Conservation (phyloP, 2,113 vertebrate genomes). For the Corythornis vintsioides region DNA sequence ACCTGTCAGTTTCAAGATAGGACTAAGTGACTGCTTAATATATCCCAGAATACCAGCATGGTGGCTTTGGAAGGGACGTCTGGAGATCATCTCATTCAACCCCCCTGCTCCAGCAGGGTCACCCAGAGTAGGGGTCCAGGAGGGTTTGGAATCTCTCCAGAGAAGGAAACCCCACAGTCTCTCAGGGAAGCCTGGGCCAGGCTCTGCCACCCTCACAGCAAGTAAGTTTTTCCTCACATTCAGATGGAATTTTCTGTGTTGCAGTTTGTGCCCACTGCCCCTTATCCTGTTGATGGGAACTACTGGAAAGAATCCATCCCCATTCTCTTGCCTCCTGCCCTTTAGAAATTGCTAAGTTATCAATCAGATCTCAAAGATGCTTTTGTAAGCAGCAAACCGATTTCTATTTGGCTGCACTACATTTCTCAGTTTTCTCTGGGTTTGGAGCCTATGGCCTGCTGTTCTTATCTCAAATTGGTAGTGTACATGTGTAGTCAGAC, state of each 20-base stretch:
- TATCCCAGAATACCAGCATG: neutral
- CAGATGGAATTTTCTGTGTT: too few species aligned
- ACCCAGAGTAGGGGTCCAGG: too few species aligned
- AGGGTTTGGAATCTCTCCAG: neutral
- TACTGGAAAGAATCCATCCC: too few species aligned
- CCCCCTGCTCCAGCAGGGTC: too few species aligned
- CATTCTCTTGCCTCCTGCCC: neutral
- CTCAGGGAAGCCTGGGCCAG: neutral
- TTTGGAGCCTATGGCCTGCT: neutral
- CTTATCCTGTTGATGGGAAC: too few species aligned
- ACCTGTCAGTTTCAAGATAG: neutral
- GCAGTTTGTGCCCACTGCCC: too few species aligned
- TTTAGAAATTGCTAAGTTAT: too few species aligned
- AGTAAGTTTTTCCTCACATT: too few species aligned
- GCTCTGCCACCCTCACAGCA: too few species aligned
- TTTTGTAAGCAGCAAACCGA: neutral
- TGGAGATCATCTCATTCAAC: too few species aligned
- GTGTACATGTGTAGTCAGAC: accelerated
- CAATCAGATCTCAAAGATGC: neutral
- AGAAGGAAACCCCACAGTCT: neutral
- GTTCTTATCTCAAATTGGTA: neutral
- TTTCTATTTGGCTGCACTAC: neutral
- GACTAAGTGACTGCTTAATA: neutral
- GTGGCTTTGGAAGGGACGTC: too few species aligned
- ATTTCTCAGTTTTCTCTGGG: neutral